Base-by-base conservation (phyloP, 2,797 vertebrate genomes). In the Lates japonicus region DNA sequence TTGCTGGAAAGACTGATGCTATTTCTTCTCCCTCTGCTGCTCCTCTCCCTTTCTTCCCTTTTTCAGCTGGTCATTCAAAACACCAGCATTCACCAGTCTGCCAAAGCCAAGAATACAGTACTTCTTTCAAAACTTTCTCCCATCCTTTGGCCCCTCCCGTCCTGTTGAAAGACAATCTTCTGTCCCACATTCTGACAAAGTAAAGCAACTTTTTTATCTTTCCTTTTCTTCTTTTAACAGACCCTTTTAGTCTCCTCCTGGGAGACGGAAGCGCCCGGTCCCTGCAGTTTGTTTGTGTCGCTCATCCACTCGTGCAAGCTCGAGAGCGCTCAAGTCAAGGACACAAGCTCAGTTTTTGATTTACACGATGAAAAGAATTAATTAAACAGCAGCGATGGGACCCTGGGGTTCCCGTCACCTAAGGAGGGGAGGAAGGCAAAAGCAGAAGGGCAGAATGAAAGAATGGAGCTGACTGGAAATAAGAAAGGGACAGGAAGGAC, bases 311-410 rank as follows among this genome's bases (percentile, higher is more conserved):
- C 8, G 51, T 76, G 76, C 76, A 72, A 67, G 80, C 81, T 83
- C 7, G 16, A 87, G 86, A 92, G 78, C 92, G 82, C 87, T 85
- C 70, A 67, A 88, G 87, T 93, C 93, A 94, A 94, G 91, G 92
- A 91, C 91, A 88, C 72, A 31, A 82, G 83, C 81, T 70, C 12
- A 14, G 41, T 82, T 92, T 90, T 91, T 88, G 86, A 91, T 90
- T 91, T 85, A 82, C 80, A 82, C 58, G 65, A 91, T 90, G 86
- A 92, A 91, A 91, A 90, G 78, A 91, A 89, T 91, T 78, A 87
- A 91, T 93, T 90, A 90, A 90, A 90, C 85, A 85, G 76, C 67
- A 85, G 83, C 54, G 7, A 74, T 78, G 85, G 84, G 87, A 86
- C 87, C 84, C 86, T 72, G 66, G 87, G 81, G 83, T 81, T 78